phyloP scores from a whole-genome alignment of 2,888 invertebrate species.

The Pharmacophagus antenor region DNA sequence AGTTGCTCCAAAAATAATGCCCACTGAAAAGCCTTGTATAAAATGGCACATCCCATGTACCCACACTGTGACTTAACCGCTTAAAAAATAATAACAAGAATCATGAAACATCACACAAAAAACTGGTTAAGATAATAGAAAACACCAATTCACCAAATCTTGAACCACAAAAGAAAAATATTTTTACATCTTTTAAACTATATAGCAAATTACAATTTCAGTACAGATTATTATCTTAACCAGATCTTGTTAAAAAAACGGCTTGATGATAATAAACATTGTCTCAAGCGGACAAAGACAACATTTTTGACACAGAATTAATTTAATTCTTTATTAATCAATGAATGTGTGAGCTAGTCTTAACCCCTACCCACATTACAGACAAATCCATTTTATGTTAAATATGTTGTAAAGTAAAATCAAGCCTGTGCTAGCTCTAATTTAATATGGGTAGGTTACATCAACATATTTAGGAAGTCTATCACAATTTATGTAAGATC shows the following conservation, averaged over 20 bases:
- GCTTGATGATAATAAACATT: slow-evolving; percentile 59
- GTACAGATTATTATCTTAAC: slow-evolving; percentile 45
- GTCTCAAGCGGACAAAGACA: slow-evolving; percentile 72
- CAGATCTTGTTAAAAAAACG: slow-evolving; percentile 44
- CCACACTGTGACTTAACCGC: slow-evolving; percentile 53
- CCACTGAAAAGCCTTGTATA: slow-evolving; percentile 39
- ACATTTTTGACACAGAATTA: slow-evolving; percentile 55
- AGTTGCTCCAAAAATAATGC: slow-evolving; percentile 40
- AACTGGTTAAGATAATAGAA: slow-evolving; percentile 38
- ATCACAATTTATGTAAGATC: slow-evolving; percentile 77
- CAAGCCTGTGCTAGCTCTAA: slow-evolving; percentile 72
- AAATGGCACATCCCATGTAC: slow-evolving; percentile 19
- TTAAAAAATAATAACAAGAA: slow-evolving; percentile 39
- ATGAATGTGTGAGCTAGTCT: slow-evolving; percentile 68
- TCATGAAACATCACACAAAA: slow-evolving; percentile 24
- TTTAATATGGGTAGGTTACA: slow-evolving; percentile 55
- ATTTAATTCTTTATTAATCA: slow-evolving; percentile 33
- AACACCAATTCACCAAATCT: slow-evolving; percentile 18
- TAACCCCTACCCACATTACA: slow-evolving; percentile 57
- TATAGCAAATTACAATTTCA: slow-evolving; percentile 27
- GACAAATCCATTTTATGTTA: slow-evolving; percentile 40
- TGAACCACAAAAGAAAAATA: slow-evolving; percentile 11
- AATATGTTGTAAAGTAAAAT: slow-evolving; percentile 41
- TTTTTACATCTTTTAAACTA: slow-evolving; percentile 24
- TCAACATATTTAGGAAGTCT: slow-evolving; percentile 65